Evolutionary conservation across 2,113 vertebrate species (phyloP), one percentile per base, ranked within the genome.

Genomic region (Columba janthina): DNA sequence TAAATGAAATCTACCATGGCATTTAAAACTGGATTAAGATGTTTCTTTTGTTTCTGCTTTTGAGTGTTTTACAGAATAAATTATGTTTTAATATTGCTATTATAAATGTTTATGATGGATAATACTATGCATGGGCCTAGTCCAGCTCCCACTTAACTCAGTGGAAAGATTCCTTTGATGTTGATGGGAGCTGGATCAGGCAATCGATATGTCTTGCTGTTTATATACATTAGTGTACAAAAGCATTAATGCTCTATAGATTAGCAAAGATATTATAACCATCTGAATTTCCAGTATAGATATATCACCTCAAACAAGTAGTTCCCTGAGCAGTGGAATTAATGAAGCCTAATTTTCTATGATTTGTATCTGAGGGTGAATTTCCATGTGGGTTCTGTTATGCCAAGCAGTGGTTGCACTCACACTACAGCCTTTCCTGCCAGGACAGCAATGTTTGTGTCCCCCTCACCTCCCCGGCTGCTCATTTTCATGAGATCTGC

Each of bases 1-100:
- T 91, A 92, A 94, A 66, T 62, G 24, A 95, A 95, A 89, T 93
- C 31, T 86, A 82, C 56, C 46, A 73, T 19, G 15, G 25, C 57
- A 70, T 78, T 96, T 77, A 85, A 85, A 96, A 81, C 34, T 26
- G 58, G 38, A 90, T 82, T 81, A 15, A 92, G 92, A 77, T 48
- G 11, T 74, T 87, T 67, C 54, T 83, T 84, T 91, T 82, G 16
- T 78, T 94, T 76, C 85, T 80, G 29, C 60, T 93, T 93, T 83
- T 93, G 60, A 67, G 19, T n/a, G 20, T 88, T 88, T 83, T 74
- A 85, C 24, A 84, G 69, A 91, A 74, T 73, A 88, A 69, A 77
- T 74, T 48, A 28, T 34, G 13, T 80, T 90, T 93, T 64, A 88
- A 48, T 44, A 46, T 53, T 81, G 51, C 11, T 88, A 44, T 83